Evolutionary conservation across 2,888 invertebrate genomes (phyloP), one percentile per base, ranked within the genome.

Genomic region (Trypoxylon attenuatum): DNA sequence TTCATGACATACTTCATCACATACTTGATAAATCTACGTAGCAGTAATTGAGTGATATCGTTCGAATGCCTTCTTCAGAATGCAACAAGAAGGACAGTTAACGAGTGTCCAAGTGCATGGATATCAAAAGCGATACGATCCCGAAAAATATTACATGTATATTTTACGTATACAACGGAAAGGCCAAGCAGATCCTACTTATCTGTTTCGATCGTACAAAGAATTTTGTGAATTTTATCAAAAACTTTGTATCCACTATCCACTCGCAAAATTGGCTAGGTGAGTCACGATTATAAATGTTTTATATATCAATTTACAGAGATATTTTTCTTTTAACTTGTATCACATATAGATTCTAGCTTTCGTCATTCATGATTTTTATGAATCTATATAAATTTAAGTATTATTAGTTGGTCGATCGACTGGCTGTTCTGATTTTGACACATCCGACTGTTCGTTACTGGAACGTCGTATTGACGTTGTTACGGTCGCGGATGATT

Each of bases 111-210:
- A 94, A 83, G 95, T 98, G 6, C 91, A 94, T 65, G 94, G 94
- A 65, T 97, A 93, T 87, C 96, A 97, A 88, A 99, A 99, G 87
- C 92, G 97, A 73, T 98, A 97, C 87, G 96, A 96, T 84, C 97
- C 98, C 10, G 98, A 97, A 84, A 99, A 99, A 89, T 96, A 97
- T 89, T 99, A 99, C 87, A 97, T 98, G 77, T 97, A 96, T 85
- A 93, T 96, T 69, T 89, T 95, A 73, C 91, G 93, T 71, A 94
- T 98, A 27, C 93, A 93, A 81, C 89, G 98, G 53, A 94, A 94
- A 77, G 92, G 92, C 45, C 95, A 96, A 84, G 91, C 92, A n/a
- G 95, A 96, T 84, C 94, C 96, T 0, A 92, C 94, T 71, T 94
- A 94, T 82, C 90, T 99, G 52, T 96, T 97, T 87, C 92, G 99